Evolutionary conservation across 2,888 invertebrate genomes (phyloP).

Genomic region (Epinotia demarniana): DNA sequence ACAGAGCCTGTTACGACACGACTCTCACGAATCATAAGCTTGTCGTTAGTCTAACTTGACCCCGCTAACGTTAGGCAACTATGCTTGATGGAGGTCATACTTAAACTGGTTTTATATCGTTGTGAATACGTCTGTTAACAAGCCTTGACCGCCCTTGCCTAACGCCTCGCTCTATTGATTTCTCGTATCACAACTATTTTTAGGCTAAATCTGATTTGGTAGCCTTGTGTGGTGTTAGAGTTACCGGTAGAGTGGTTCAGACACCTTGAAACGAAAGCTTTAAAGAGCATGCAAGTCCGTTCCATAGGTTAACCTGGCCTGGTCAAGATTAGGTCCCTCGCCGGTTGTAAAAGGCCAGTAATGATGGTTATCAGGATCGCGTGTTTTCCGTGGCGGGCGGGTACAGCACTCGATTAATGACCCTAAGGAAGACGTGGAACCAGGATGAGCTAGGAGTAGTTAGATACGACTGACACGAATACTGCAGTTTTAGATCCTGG

Average conservation of each 20-base stretch:
- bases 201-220: constrained; percentile 27
- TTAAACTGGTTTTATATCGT: not conserved
- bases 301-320: no score
- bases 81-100: not conserved
- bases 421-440: no score
- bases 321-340: no score
- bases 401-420: no score
- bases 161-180: constrained; percentile 41
- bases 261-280: not conserved
- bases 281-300: no score
- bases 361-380: no score
- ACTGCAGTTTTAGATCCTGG: no score
- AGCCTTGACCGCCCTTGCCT: constrained; percentile 41
- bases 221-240: not conserved
- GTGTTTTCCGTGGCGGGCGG: no score
- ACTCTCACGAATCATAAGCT: not conserved
- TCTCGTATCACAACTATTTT: constrained; percentile 39
- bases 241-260: not conserved
- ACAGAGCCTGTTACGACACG: no score
- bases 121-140: constrained; percentile 1
- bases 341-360: no score
- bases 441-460: no score
- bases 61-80: not conserved
- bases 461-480: not conserved
- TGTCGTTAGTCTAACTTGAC: not conserved